These are phyloP conservation scores for Patella ulyssiponensis DNA, from an alignment of 2,888 invertebrate genomes.

Conservation along the genomic window DNA sequence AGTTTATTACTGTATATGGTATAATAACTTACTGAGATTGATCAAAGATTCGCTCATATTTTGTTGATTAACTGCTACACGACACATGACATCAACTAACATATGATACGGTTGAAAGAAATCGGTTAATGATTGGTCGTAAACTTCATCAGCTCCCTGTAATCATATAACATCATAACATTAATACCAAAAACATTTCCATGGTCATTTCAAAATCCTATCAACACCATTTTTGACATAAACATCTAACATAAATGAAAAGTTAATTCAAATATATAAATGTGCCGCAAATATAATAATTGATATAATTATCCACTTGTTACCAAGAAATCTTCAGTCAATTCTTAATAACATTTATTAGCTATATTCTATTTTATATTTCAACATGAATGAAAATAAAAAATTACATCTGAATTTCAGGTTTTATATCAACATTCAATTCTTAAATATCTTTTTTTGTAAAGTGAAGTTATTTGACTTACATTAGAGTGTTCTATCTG, in stretches of 20 bases:
- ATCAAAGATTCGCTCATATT: constrained; percentile 89
- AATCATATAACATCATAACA: constrained; percentile 42
- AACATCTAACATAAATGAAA: no score
- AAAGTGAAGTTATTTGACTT: constrained; percentile 41
- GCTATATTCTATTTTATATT: no score
- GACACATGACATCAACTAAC: constrained; percentile 88
- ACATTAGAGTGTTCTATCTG: constrained; percentile 81
- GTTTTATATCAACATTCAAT: background rate
- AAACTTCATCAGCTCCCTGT: constrained; percentile 83
- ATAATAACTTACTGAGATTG: constrained; percentile 78
- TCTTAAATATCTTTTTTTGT: background rate
- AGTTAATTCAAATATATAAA: no score
- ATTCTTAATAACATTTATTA: no score
- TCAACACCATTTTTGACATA: no score
- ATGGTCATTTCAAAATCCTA: no score
- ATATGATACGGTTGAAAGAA: constrained; percentile 91
- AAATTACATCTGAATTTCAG: no score
- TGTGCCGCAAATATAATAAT: no score
- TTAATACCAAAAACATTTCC: no score
- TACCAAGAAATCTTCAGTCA: no score
- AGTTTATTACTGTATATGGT: background rate
- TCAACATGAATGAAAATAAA: no score
- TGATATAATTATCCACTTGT: no score
- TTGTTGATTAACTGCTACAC: constrained; percentile 90
- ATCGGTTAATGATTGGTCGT: constrained; percentile 82